Base-by-base conservation (phyloP, 2,888 invertebrate genomes). In the Ferdinandea cuprea region DNA sequence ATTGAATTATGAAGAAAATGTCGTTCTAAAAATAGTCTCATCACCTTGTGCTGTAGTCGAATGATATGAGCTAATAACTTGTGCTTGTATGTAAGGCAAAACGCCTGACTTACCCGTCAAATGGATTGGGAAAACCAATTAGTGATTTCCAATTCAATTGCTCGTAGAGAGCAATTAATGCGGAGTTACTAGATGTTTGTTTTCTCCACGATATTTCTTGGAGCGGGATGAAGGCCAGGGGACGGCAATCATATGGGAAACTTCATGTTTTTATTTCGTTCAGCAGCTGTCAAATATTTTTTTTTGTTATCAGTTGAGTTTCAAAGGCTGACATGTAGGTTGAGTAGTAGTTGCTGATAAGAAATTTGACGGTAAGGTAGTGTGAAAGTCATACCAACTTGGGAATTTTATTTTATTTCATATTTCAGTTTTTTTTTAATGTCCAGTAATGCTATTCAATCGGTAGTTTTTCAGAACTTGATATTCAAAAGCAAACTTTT, bases 11-110 rank as follows among this genome's bases (percentile, higher is more conserved):
- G 44, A 32, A 40, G 48, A 21, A 25, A 32, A 37, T 17, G 40
- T 3, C 9, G 35, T 66, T 76, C 80, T 81, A 81, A 59, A 76
- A 81, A 81, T 81, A 81, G 52, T 40, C n/a, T n/a, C 6, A 0
- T 63, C 68, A 58, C 68, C 63, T 74, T 74, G n/a, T n/a, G n/a
- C n/a, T n/a, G 56, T 21, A 19, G 30, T 15, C 44, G 25, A 30
- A 42, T 44, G 37, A 35, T 13, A 9, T 52, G 17, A 19, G 15
- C 3, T 37, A n/a, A 17, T 11, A 37, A 42, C 28, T 13, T 50
- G 32, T n/a, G 17, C 6, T 8, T 5, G 50, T n/a, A 3, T n/a
- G n/a, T n/a, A n/a, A n/a, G 6, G 28, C n/a, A 9, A 8, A 2
- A 15, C 0, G 35, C 5, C 8, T 8, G 17, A 52, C 66, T 65